phyloP scores from a whole-genome alignment of 2,888 invertebrate genomes.

The Platycheirus albimanus region DNA sequence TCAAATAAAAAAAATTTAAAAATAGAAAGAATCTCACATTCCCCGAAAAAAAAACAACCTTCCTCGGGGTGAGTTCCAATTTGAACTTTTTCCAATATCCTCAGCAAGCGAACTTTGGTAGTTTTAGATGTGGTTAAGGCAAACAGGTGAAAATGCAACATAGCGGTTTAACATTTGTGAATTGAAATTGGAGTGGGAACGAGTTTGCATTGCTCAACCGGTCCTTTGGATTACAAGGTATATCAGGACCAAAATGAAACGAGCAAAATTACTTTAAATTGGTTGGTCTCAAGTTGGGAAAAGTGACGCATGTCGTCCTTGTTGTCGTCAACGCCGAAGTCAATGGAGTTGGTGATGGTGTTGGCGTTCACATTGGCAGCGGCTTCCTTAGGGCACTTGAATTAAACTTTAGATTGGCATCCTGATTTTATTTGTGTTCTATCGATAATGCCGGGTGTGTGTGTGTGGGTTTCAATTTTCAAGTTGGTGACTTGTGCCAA shows the following conservation, averaged over 20 bases:
- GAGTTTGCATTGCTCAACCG: not conserved
- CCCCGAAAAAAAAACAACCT: conserved; percentile 35
- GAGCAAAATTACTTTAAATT: conserved; percentile 64
- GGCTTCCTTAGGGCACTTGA: conserved; percentile 53
- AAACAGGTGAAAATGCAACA: conserved; percentile 68
- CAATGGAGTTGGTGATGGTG: not conserved
- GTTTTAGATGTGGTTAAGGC: conserved; percentile 46
- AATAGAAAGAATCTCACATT: not conserved
- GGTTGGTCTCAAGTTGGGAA: conserved; percentile 35
- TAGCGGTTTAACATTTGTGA: conserved; percentile 55
- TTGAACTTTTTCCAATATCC: conserved; percentile 71
- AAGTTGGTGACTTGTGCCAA: conserved; percentile 66
- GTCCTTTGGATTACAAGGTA: not conserved
- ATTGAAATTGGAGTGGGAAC: conserved; percentile 17
- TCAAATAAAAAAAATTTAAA: conserved; percentile 21
- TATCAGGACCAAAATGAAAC: conserved; percentile 32
- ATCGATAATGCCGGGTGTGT: not conserved
- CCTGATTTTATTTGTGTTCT: conserved; percentile 44
- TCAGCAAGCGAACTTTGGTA: conserved; percentile 29
- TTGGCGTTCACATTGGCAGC: not conserved
- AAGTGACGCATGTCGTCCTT: conserved; percentile 41
- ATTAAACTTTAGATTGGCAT: conserved; percentile 70
- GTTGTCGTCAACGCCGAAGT: not conserved
- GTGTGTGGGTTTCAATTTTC: conserved; percentile 46
- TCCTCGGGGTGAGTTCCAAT: conserved; percentile 50